Conservation (phyloP, 2,797 vertebrate genomes). For the Myotis vivesi region DNA sequence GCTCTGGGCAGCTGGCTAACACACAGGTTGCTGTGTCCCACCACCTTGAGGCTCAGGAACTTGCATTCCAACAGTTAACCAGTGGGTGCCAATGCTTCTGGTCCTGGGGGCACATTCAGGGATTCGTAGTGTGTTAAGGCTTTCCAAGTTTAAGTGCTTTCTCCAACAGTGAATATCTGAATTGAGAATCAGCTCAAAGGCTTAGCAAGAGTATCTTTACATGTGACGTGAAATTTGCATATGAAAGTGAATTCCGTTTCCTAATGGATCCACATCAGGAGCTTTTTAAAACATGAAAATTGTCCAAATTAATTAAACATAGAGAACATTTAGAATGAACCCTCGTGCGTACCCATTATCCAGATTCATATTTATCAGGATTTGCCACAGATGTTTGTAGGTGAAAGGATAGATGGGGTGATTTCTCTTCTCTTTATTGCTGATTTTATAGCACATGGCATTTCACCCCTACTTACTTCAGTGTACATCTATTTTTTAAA, state of each 20-base stretch:
- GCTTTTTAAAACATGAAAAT: not conserved
- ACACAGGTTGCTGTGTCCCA: not conserved
- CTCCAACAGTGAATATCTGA: not conserved
- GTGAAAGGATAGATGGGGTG: not conserved
- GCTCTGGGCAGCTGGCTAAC: not conserved
- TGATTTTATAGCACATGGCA: not conserved
- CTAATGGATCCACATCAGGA: not conserved
- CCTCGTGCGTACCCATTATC: not conserved
- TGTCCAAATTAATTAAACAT: not conserved
- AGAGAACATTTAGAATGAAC: not conserved
- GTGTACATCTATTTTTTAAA: not conserved
- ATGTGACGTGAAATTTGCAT: not conserved
- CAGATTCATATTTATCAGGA: not conserved
- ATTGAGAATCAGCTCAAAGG: not conserved
- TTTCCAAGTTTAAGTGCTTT: not conserved
- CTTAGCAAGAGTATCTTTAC: not conserved
- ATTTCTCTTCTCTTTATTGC: not conserved
- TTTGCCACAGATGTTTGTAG: not conserved
- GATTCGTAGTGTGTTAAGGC: not conserved
- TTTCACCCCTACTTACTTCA: not conserved
- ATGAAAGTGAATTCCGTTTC: not conserved
- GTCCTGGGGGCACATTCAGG: not conserved
- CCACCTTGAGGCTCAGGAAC: not conserved
- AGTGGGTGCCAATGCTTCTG: not conserved
- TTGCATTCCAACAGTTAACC: not conserved